Conservation (phyloP, 2,888 invertebrate species). For the Lasioglossum villosulum region DNA sequence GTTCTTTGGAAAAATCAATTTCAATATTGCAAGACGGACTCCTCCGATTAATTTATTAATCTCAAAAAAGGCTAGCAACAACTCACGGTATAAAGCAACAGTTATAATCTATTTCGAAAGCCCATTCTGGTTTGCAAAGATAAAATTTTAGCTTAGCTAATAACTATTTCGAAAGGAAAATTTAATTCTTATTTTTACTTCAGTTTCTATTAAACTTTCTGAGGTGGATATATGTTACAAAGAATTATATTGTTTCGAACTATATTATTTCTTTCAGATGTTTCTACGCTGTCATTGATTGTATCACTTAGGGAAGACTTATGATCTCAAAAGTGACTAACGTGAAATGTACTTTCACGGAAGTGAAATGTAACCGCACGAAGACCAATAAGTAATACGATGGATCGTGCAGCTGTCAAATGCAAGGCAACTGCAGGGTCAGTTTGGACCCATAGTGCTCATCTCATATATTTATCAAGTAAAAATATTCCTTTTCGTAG, state of each 20-base stretch:
- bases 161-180: neutral
- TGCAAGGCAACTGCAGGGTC: neutral
- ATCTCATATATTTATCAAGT: neutral
- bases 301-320: constrained; percentile 16
- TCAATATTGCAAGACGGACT: neutral
- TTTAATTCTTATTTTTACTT: neutral
- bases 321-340: constrained; percentile 6
- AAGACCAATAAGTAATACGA: constrained; percentile 16
- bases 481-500: neutral
- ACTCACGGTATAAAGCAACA: neutral
- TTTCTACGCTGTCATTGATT: neutral
- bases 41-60: neutral
- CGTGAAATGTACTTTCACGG: constrained; percentile 22
- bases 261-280: neutral
- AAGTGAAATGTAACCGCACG: constrained; percentile 38
- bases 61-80: neutral
- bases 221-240: neutral
- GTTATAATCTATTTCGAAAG: too few species aligned
- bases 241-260: neutral
- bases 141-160: neutral
- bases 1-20: neutral
- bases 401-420: neutral
- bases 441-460: neutral
- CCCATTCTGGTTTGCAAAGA: neutral
- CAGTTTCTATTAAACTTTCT: neutral